Conservation (phyloP, 2,797 vertebrate species). For the Trematomus bernacchii region DNA sequence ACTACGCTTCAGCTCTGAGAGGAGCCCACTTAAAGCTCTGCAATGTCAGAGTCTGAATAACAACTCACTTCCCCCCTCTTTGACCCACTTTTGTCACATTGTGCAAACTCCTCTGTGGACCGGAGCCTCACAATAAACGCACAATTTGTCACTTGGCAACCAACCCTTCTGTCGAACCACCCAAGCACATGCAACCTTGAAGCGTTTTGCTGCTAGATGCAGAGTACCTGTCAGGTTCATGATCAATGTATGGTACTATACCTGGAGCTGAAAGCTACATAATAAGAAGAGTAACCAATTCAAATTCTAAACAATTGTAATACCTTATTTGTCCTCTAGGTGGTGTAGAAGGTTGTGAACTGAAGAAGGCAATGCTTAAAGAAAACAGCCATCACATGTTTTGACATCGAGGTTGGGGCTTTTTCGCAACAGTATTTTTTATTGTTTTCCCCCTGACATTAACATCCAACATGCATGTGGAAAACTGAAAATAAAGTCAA, state of each 20-base stretch:
- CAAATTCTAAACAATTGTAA: neutral
- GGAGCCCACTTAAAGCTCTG: conserved; percentile 45
- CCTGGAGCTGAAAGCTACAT: conserved; percentile 13
- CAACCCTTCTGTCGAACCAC: conserved; percentile 8
- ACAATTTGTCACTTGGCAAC: conserved; percentile 52
- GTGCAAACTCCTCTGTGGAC: conserved; percentile 47
- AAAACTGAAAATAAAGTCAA: neutral
- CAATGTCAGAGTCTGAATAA: conserved; percentile 67
- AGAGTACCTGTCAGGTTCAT: neutral
- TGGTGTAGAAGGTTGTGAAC: conserved; percentile 33
- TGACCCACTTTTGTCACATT: conserved; percentile 55
- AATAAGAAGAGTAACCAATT: neutral
- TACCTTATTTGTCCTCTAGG: conserved; percentile 57
- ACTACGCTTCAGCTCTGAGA: conserved; percentile 36
- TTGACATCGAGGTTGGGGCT: neutral
- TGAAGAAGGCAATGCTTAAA: neutral
- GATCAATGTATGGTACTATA: neutral
- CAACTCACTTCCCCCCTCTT: conserved; percentile 29
- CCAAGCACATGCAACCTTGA: neutral
- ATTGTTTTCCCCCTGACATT: neutral
- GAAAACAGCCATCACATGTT: conserved; percentile 12
- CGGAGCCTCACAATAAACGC: conserved; percentile 47
- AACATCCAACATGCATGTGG: neutral
- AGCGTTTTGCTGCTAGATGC: neutral
- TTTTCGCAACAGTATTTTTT: neutral